Evolutionary conservation across 2,113 vertebrate species (phyloP).

Genomic region (Cyphomyrus discorhynchus): DNA sequence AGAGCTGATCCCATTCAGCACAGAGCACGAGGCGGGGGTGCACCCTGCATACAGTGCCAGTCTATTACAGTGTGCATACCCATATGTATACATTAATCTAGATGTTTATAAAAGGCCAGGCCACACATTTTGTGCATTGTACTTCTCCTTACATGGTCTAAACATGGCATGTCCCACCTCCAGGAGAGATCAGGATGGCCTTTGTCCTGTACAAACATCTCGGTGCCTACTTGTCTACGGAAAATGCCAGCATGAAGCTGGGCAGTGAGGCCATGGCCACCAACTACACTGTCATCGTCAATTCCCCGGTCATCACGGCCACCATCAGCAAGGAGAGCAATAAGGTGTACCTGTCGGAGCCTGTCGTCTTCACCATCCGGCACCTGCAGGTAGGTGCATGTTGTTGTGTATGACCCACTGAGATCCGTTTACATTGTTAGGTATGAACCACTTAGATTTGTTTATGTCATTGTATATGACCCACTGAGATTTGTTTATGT

Average conservation of each 20-base stretch:
- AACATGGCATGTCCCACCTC: slow-evolving; percentile 17
- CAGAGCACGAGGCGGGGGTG: not conserved
- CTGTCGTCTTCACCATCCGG: slow-evolving; percentile 88
- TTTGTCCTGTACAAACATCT: slow-evolving; percentile 96
- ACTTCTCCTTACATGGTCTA: not conserved
- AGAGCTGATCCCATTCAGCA: not conserved
- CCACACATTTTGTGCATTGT: not conserved
- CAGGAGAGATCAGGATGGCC: slow-evolving; percentile 94
- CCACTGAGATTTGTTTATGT: not conserved
- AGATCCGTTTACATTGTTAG: not conserved
- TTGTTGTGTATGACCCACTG: not conserved
- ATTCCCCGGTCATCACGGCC: slow-evolving; percentile 89
- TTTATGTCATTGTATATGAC: not conserved
- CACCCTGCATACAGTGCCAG: not conserved
- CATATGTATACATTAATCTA: not conserved
- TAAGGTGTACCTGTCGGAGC: slow-evolving; percentile 93
- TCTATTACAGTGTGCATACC: not conserved
- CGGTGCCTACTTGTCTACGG: slow-evolving; percentile 87
- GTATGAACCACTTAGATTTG: not conserved
- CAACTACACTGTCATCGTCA: slow-evolving; percentile 94
- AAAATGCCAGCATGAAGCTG: slow-evolving; percentile 94
- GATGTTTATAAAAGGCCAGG: not conserved
- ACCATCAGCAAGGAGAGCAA: slow-evolving; percentile 97
- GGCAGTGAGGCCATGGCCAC: slow-evolving; percentile 83
- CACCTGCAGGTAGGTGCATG: slow-evolving; percentile 79